These are phyloP conservation scores for Atractosteus spatula DNA, from an alignment of 2,113 vertebrate genomes.

Conservation along the genomic window DNA sequence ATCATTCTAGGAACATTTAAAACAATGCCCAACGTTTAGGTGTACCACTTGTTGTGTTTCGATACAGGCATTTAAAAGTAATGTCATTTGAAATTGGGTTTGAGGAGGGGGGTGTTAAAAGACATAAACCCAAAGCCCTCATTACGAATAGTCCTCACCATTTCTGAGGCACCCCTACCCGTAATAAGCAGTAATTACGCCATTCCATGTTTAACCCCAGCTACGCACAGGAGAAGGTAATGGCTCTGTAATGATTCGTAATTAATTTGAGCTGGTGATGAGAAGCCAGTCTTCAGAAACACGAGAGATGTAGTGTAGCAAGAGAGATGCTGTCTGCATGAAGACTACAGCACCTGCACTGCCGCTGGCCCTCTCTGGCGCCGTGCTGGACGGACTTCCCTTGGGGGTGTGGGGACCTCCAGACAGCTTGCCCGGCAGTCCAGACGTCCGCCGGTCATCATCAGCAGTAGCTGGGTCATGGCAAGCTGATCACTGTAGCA, in stretches of 20 bases:
- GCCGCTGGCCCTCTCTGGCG: conserved; percentile 32
- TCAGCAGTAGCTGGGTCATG: conserved; percentile 80
- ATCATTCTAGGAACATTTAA: too few species aligned
- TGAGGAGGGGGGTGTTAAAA: too few species aligned
- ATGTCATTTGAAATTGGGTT: too few species aligned
- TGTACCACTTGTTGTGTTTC: too few species aligned
- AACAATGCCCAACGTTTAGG: too few species aligned
- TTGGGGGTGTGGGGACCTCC: conserved; percentile 46
- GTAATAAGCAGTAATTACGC: conserved; percentile 18
- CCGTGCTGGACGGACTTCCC: conserved; percentile 11
- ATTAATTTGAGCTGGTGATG: conserved; percentile 20
- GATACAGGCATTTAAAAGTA: too few species aligned
- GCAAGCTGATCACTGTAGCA: conserved; percentile 88
- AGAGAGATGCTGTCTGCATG: not conserved
- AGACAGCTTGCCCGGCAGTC: conserved; percentile 62
- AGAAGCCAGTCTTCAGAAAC: not conserved
- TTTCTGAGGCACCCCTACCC: not conserved
- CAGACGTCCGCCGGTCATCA: conserved; percentile 76
- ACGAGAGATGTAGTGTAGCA: not conserved
- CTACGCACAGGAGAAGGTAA: conserved; percentile 24
- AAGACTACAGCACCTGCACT: not conserved
- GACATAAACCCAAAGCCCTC: too few species aligned
- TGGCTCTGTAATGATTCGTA: conserved; percentile 24
- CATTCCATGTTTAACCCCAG: conserved; percentile 19
- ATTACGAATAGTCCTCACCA: too few species aligned